A percentile compares a stretch with the other conserved stretches of the same genome.
Evolutionary conservation across 2,797 vertebrate genomes (phyloP).

Genomic region (Chelidonichthys spinosus): DNA sequence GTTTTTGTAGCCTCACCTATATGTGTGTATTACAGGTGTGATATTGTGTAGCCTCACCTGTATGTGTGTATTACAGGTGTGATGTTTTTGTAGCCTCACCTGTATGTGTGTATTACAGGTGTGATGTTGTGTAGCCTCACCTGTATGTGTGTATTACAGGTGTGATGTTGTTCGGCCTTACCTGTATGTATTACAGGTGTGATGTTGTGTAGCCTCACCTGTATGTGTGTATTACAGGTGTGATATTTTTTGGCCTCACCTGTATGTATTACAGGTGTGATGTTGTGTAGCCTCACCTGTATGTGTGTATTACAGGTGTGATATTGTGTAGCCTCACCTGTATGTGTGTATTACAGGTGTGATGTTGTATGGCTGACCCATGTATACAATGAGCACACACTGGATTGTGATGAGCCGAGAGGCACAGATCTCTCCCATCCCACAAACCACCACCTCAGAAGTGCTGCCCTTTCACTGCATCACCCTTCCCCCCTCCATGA

Average conservation of each 20-base stretch:
- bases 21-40: conserved; percentile 30
- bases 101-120: conserved; percentile 24
- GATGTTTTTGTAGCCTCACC: conserved; percentile 37
- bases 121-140: not conserved
- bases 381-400: no score
- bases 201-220: conserved; percentile 33
- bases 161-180: conserved; percentile 13
- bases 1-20: no score
- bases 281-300: conserved; percentile 2
- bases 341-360: conserved; percentile 41
- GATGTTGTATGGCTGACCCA: conserved; percentile 28
- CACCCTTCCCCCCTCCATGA: conserved; percentile 52
- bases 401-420: conserved; percentile 69
- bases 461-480: conserved; percentile 82
- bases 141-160: conserved; percentile 22
- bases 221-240: conserved; percentile 3
- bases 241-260: conserved; percentile 42
- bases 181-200: conserved; percentile 17
- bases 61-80: conserved; percentile 20
- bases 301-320: conserved; percentile 32
- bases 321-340: conserved; percentile 26
- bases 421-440: conserved; percentile 65
- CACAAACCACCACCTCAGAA: conserved; percentile 68
- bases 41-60: conserved; percentile 21
- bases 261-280: conserved; percentile 44